Evolutionary conservation across 2,797 vertebrate genomes (phyloP), one percentile per base, ranked within the genome.

Genomic region (Uromys caudimaculatus): DNA sequence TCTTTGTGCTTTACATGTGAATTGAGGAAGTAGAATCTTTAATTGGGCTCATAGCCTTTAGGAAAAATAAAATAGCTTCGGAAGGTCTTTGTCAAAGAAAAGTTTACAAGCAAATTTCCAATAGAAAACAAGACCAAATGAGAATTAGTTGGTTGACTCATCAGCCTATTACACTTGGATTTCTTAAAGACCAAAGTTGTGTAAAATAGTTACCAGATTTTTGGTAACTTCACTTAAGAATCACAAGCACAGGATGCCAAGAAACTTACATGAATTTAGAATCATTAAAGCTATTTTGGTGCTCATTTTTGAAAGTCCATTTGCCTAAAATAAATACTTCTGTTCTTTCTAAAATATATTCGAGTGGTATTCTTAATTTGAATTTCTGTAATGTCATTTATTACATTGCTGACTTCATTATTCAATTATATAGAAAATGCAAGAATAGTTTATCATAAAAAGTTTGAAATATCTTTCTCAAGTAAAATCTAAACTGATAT

Each of bases 1-100:
- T 73, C 38, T 73, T 96, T 79, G n/a, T 56, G 19, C 41, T 79
- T 93, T 90, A 52, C n/a, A 32, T 87, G 75, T 91, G 19, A 95
- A 88, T 3, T 21, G 50, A 60, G 67, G 38, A 76, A 19, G 3
- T 71, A 76, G 82, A 83, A 76, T 95, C 86, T 86, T 95, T 64
- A 78, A 27, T 73, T 56, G 64, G 44, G 3, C 4, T 87, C 16
- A 29, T 38, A 79, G 52, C 19, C 8, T 71, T 76, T 76, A 81
- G 1, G 58, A 6, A 19, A 73, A 58, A 78, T 62, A 69, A 4
- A 13, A 3, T 64, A 32, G 56, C 16, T 86, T 44, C 7, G 71
- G 8, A 84, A 79, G 75, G 12, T 67, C 3, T 94, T 83, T 71
- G 69, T 86, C 17, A 81, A 73, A 56, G 21, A 77, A 32, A 38